A percentile compares a stretch with the other conserved stretches of the same genome.
Conservation (phyloP, 1,140 invertebrate genomes). For the Pseudoatta argentina region DNA sequence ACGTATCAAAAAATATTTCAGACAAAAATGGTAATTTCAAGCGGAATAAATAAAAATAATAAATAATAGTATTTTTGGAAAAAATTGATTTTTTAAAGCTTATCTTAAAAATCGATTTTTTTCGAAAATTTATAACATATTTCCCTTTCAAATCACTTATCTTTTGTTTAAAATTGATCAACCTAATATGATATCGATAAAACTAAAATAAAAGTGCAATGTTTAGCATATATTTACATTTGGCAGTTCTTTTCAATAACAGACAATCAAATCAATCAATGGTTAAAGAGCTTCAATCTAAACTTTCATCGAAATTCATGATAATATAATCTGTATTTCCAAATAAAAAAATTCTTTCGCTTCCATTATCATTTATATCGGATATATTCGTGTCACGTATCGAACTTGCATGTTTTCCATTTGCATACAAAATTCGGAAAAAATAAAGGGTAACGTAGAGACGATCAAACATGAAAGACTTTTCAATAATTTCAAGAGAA, state of each 20-base stretch:
- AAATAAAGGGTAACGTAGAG: constrained; percentile 15
- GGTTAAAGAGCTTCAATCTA: neutral
- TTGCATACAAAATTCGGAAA: constrained; percentile 59
- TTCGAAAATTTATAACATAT: too few species aligned
- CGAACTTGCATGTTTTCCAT: constrained; percentile 51
- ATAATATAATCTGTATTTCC: constrained; percentile 4
- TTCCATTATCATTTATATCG: constrained; percentile 59
- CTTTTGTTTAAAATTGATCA: neutral
- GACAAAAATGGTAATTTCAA: too few species aligned
- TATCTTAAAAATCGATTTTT: too few species aligned
- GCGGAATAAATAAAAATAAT: too few species aligned
- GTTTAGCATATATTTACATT: neutral
- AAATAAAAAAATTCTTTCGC: constrained; percentile 37
- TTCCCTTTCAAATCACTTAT: too few species aligned
- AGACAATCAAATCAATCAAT: neutral
- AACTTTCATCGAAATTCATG: constrained; percentile 20
- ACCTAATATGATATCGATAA: neutral
- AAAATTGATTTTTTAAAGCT: too few species aligned
- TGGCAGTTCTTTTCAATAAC: neutral
- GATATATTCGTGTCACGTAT: constrained; percentile 65
- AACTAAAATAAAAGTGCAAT: neutral
- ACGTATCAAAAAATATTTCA: too few species aligned
- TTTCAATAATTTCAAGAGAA: constrained; percentile 25
- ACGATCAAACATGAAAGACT: constrained; percentile 32
- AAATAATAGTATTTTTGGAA: too few species aligned